Evolutionary conservation across 1,140 invertebrate species (phyloP).

Genomic region (Gryllus bimaculatus): DNA sequence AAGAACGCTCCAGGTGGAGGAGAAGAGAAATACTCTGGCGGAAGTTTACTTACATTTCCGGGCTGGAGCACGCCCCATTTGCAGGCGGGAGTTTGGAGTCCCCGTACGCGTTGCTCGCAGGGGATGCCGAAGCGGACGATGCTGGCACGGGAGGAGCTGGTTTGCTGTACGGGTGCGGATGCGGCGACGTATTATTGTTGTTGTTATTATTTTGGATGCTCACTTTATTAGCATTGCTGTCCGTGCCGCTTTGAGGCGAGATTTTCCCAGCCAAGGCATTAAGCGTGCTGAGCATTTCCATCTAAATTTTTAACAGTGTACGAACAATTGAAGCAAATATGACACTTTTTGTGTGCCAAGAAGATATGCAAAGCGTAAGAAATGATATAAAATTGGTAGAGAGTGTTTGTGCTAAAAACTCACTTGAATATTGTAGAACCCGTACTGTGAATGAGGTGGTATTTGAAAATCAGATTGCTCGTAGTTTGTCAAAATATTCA

Average conservation of each 20-base stretch:
- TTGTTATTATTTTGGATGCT: slow-evolving; percentile 20
- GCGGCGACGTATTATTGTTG: slow-evolving; percentile 21
- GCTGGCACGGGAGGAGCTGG: slow-evolving; percentile 12
- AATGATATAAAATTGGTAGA: no score
- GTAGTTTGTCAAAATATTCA: no score
- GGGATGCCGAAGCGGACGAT: slow-evolving; percentile 1
- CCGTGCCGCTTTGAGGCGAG: slow-evolving; percentile 25
- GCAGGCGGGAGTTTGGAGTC: neutral
- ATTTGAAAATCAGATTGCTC: no score
- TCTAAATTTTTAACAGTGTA: slow-evolving; percentile 6
- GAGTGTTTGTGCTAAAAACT: no score
- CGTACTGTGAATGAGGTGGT: no score
- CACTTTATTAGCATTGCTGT: slow-evolving; percentile 16
- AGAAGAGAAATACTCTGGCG: neutral
- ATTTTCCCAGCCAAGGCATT: slow-evolving; percentile 28
- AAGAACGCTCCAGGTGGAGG: neutral
- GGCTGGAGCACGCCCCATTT: slow-evolving; percentile 14
- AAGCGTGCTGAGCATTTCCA: slow-evolving; percentile 25
- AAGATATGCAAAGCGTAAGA: no score
- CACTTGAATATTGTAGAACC: no score
- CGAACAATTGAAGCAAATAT: neutral
- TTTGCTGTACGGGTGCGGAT: slow-evolving; percentile 22
- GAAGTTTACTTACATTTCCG: slow-evolving; percentile 13
- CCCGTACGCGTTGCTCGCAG: slow-evolving; percentile 3
- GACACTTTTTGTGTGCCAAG: no score